These are phyloP conservation scores for Austrofundulus limnaeus DNA, from an alignment of 2,113 vertebrate genomes.

Conservation along the genomic window DNA sequence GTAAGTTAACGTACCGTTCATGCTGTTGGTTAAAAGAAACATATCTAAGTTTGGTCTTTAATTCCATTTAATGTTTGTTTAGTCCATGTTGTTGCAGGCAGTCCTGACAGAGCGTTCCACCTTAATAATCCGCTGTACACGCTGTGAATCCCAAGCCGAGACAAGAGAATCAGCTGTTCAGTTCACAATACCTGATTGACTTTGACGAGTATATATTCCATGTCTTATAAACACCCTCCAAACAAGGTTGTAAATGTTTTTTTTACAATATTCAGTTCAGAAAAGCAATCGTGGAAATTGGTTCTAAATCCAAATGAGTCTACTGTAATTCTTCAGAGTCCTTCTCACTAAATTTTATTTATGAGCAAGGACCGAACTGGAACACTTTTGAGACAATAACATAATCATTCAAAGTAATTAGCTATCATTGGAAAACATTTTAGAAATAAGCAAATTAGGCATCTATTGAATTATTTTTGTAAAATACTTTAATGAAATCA, in stretches of 20 bases:
- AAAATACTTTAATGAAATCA: neutral
- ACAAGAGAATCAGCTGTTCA: slow-evolving; percentile 6
- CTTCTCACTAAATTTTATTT: slow-evolving; percentile 15
- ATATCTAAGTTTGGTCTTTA: neutral
- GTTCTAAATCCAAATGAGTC: slow-evolving; percentile 24
- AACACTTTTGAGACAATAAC: slow-evolving; percentile 13
- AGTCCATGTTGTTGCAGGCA: neutral
- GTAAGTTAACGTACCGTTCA: neutral
- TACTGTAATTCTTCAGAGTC: slow-evolving; percentile 15
- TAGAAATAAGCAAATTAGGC: neutral
- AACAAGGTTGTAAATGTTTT: slow-evolving; percentile 29
- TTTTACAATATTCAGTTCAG: neutral
- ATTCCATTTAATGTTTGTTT: slow-evolving; percentile 4
- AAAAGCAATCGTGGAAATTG: slow-evolving; percentile 20
- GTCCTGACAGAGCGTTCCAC: neutral
- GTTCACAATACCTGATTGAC: slow-evolving; percentile 33
- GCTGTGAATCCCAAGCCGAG: slow-evolving; percentile 22
- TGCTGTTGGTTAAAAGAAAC: neutral
- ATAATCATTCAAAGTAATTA: neutral
- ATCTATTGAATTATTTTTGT: slow-evolving; percentile 4
- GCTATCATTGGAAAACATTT: too few relatives aligned
- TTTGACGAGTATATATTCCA: neutral
- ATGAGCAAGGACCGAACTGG: slow-evolving; percentile 10
- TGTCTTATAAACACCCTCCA: neutral
- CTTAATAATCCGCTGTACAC: slow-evolving; percentile 25